These are phyloP conservation scores for Nomada fabriciana DNA, from an alignment of 2,888 invertebrate species.

Conservation along the genomic window DNA sequence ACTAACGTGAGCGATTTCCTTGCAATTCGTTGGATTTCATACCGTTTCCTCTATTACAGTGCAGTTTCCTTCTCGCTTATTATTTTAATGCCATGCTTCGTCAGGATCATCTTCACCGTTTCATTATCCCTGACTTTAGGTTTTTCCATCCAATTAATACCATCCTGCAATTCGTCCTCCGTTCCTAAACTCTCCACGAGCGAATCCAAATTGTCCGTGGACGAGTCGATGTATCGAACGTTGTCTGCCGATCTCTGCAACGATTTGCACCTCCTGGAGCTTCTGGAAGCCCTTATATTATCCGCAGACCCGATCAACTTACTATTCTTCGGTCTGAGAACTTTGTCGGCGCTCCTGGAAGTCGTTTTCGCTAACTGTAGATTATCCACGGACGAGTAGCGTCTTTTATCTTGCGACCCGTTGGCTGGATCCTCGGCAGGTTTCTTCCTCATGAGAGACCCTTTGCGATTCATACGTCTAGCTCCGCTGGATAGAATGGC, in stretches of 20 bases:
- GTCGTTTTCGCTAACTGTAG: slow-evolving; percentile 75
- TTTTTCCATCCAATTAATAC: slow-evolving; percentile 53
- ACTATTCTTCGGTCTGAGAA: slow-evolving; percentile 68
- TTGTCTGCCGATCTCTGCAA: slow-evolving; percentile 80
- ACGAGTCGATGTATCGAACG: slow-evolving; percentile 75
- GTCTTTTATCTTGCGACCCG: slow-evolving; percentile 74
- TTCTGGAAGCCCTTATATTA: slow-evolving; percentile 74
- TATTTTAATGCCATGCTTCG: slow-evolving; percentile 92
- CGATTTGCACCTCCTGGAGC: slow-evolving; percentile 73
- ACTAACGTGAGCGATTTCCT: slow-evolving; percentile 39
- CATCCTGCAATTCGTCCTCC: slow-evolving; percentile 60
- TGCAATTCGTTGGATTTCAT: slow-evolving; percentile 8
- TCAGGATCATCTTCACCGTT: slow-evolving; percentile 90
- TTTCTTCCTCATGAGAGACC: slow-evolving; percentile 76
- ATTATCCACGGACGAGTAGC: slow-evolving; percentile 82
- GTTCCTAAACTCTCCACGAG: slow-evolving; percentile 71
- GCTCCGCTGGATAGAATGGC: slow-evolving; percentile 67
- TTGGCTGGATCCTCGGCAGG: slow-evolving; percentile 42
- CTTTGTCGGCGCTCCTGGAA: slow-evolving; percentile 69
- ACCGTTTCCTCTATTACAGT: slow-evolving; percentile 74
- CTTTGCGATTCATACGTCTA: slow-evolving; percentile 76
- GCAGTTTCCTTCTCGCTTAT: slow-evolving; percentile 92
- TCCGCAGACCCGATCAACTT: slow-evolving; percentile 80
- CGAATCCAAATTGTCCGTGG: slow-evolving; percentile 77
- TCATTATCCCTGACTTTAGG: slow-evolving; percentile 82